These are phyloP conservation scores for Sebastes kiyomatsui DNA, from an alignment of 2,797 vertebrate species.

Conservation along the genomic window DNA sequence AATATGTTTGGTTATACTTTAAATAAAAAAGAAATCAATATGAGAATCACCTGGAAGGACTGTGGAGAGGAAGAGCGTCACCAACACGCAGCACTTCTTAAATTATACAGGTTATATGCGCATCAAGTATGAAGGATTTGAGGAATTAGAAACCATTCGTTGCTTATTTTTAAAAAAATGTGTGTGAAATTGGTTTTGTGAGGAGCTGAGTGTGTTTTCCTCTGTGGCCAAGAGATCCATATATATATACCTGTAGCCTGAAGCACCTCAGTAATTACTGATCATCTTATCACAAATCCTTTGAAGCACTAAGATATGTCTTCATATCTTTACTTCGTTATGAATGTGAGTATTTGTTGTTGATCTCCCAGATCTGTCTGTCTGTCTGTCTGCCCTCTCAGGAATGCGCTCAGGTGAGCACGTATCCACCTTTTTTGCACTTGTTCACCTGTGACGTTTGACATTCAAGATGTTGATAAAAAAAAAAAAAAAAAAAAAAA, in stretches of 20 bases:
- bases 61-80: slow-evolving; percentile 7
- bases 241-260: not conserved
- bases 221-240: not conserved
- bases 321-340: not conserved
- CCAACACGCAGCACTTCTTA: not conserved
- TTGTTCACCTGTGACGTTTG: slow-evolving; percentile 41
- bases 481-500: not conserved
- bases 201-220: not conserved
- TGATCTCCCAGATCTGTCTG: not conserved
- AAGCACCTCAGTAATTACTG: not conserved
- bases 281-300: not conserved
- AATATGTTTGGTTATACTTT: slow-evolving; percentile 13
- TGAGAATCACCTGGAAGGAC: not conserved
- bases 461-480: not conserved
- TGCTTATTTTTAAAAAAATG: not conserved
- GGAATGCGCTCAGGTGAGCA: slow-evolving; percentile 51
- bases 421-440: not conserved
- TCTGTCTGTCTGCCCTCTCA: not conserved
- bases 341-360: not conserved
- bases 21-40: not conserved
- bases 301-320: not conserved
- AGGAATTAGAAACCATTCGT: slow-evolving; percentile 16
- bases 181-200: not conserved
- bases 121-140: not conserved
- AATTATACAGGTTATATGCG: slow-evolving; percentile 6